A percentile compares a stretch with the other conserved stretches of the same genome.
phyloP scores from a whole-genome alignment of 1,140 invertebrate species.

The Drosophila miranda region DNA sequence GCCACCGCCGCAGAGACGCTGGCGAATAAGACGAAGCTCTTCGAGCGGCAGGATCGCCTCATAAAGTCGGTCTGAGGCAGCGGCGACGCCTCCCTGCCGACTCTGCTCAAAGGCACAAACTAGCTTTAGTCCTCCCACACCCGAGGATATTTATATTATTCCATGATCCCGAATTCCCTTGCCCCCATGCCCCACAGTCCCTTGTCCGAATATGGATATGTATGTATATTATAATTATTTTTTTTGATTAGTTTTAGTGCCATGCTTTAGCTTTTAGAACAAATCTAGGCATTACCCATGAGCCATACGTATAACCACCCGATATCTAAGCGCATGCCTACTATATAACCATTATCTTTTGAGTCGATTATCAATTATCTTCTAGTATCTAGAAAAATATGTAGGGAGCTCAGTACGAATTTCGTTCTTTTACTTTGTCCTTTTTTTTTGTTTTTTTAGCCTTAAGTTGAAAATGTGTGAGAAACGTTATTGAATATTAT shows the following conservation, averaged over 20 bases:
- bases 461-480: no score
- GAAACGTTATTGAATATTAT: no score
- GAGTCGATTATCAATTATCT: constrained; percentile 30
- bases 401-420: constrained; percentile 44
- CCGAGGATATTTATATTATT: constrained; percentile 51
- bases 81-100: not conserved
- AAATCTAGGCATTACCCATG: not conserved
- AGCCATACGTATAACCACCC: constrained; percentile 11
- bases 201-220: not conserved
- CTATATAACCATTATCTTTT: constrained; percentile 20
- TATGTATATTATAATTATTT: no score
- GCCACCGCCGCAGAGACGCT: constrained; percentile 55
- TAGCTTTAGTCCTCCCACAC: constrained; percentile 30
- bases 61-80: constrained; percentile 77
- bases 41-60: constrained; percentile 71
- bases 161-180: constrained; percentile 4
- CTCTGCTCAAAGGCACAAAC: constrained; percentile 16
- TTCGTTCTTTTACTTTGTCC: not conserved
- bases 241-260: constrained; percentile 28
- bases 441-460: no score
- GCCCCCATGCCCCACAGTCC: not conserved
- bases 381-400: constrained; percentile 67
- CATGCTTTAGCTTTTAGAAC: constrained; percentile 10
- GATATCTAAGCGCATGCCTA: no score
- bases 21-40: constrained; percentile 68